A percentile compares a stretch with the other conserved stretches of the same genome.
These are phyloP conservation scores for Aulostomus chinensis DNA, from an alignment of 2,797 vertebrate genomes.

Conservation along the genomic window DNA sequence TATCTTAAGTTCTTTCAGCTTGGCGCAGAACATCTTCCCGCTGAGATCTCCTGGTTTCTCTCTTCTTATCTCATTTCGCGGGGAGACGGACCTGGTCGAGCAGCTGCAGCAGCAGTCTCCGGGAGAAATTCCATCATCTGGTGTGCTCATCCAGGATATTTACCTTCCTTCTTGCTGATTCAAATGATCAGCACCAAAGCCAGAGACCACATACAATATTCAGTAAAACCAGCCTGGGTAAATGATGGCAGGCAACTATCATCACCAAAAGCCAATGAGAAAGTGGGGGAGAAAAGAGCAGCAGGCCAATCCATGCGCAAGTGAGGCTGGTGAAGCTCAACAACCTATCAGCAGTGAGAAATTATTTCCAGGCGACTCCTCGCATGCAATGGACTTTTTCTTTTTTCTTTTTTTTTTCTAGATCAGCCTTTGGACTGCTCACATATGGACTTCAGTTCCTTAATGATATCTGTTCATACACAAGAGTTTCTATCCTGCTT, in stretches of 20 bases:
- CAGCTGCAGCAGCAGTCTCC: conserved; percentile 45
- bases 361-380: conserved; percentile 64
- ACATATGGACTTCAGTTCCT: background rate
- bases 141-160: conserved; percentile 43
- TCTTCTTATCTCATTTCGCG: conserved; percentile 51
- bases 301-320: conserved; percentile 74
- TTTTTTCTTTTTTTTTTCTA: conserved; percentile 22
- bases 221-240: conserved; percentile 70
- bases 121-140: conserved; percentile 66
- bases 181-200: conserved; percentile 58
- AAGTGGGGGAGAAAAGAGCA: conserved; percentile 40
- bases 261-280: conserved; percentile 75
- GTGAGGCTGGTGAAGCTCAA: conserved; percentile 56
- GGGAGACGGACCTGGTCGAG: conserved; percentile 46
- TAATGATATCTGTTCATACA: background rate
- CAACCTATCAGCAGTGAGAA: conserved; percentile 73
- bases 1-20: conserved; percentile 95
- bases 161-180: conserved; percentile 40
- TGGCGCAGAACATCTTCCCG: conserved; percentile 93
- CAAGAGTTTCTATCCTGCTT: background rate
- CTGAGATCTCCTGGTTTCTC: conserved; percentile 17
- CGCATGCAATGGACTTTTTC: conserved; percentile 49
- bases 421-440: conserved; percentile 14
- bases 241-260: conserved; percentile 62
- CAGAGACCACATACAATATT: conserved; percentile 65